phyloP scores from a whole-genome alignment of 2,113 vertebrate species.

The Apteryx mantelli region DNA sequence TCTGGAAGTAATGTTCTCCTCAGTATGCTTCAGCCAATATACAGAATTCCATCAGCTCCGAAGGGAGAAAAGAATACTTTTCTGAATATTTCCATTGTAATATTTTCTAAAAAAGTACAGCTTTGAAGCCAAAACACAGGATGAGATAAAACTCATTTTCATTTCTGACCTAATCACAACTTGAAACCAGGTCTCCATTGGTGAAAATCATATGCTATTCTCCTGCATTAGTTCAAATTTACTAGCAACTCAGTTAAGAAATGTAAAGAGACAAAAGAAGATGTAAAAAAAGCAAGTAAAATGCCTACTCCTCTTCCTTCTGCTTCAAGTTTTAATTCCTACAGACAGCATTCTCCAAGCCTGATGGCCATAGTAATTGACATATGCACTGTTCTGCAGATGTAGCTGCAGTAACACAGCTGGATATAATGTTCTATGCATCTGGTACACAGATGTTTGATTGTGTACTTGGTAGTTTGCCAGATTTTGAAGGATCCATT shows the following conservation, averaged over 20 bases:
- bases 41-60: neutral
- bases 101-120: neutral
- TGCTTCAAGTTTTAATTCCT: constrained; percentile 18
- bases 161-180: neutral
- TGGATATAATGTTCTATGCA: constrained; percentile 64
- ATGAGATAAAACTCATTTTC: neutral
- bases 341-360: constrained; percentile 27
- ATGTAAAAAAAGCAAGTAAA: neutral
- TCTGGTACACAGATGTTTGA: constrained; percentile 76
- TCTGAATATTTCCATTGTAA: neutral
- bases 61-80: neutral
- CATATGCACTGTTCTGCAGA: constrained; percentile 55
- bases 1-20: neutral
- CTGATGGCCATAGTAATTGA: constrained; percentile 37
- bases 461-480: constrained; percentile 61
- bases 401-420: constrained; percentile 73
- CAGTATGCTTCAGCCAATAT: neutral
- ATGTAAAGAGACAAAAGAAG: neutral
- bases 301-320: neutral
- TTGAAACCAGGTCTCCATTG: neutral
- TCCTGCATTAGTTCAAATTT: neutral
- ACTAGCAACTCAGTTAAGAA: neutral
- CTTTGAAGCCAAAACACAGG: neutral
- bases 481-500: constrained; percentile 67
- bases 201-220: neutral